These are phyloP conservation scores for Pachymerium ferrugineum DNA, from an alignment of 2,888 invertebrate species.

Conservation along the genomic window DNA sequence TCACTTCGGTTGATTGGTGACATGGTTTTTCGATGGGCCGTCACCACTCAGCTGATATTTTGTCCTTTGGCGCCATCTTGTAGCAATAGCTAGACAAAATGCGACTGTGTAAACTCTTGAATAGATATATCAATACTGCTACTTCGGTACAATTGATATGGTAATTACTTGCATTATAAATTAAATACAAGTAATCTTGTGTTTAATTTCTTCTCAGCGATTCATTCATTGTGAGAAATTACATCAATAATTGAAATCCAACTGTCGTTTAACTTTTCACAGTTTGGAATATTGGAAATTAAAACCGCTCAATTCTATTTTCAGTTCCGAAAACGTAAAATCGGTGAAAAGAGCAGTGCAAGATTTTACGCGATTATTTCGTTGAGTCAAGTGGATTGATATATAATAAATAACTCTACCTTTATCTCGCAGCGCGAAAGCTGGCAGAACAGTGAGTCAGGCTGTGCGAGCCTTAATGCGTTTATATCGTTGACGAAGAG, in stretches of 20 bases:
- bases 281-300: not conserved
- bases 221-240: no score
- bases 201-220: no score
- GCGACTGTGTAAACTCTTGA: no score
- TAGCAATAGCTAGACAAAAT: no score
- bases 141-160: no score
- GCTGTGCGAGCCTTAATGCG: not conserved
- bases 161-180: no score
- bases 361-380: conserved; percentile 79
- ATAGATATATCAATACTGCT: no score
- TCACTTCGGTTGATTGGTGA: no score
- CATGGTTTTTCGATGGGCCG: no score
- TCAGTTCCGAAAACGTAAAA: conserved; percentile 69
- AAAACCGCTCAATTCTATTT: conserved; percentile 47
- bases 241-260: not conserved
- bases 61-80: no score
- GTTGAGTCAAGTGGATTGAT: conserved; percentile 54
- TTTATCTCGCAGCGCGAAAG: conserved; percentile 6
- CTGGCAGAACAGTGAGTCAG: not conserved
- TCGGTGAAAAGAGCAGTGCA: conserved; percentile 70
- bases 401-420: not conserved
- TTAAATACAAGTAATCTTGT: no score
- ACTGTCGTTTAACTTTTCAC: not conserved
- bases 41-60: no score
- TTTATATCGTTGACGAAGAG: not conserved